A percentile compares a stretch with the other conserved stretches of the same genome.
phyloP scores from a whole-genome alignment of 2,797 vertebrate genomes.

The Selene dorsalis region DNA sequence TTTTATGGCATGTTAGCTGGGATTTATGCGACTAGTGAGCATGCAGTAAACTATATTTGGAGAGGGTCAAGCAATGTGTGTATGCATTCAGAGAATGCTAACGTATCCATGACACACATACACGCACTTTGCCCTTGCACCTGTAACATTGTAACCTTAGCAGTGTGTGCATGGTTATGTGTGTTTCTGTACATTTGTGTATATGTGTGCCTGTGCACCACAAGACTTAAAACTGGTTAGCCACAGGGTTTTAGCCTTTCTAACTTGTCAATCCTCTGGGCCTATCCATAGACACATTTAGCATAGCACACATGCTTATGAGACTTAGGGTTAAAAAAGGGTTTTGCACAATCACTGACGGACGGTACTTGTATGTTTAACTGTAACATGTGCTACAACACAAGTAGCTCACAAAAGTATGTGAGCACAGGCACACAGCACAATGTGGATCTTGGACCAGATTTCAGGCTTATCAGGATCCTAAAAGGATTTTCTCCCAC shows the following conservation, averaged over 20 bases:
- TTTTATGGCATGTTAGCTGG: constrained; percentile 28
- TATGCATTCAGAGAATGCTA: constrained; percentile 73
- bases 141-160: constrained; percentile 77
- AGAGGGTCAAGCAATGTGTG: constrained; percentile 67
- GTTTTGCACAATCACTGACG: constrained; percentile 3
- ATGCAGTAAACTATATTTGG: constrained; percentile 75
- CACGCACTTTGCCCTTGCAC: constrained; percentile 78
- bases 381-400: constrained; percentile 2
- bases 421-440: neutral
- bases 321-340: constrained; percentile 22
- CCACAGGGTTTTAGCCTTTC: constrained; percentile 45
- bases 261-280: constrained; percentile 56
- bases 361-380: neutral
- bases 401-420: neutral
- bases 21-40: constrained; percentile 51
- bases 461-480: neutral
- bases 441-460: neutral
- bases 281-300: constrained; percentile 54
- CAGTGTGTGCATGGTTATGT: constrained; percentile 33
- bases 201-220: constrained; percentile 22
- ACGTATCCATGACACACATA: constrained; percentile 75
- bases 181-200: constrained; percentile 27
- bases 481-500: constrained; percentile 11
- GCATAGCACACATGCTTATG: constrained; percentile 47
- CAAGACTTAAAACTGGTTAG: constrained; percentile 50